phyloP scores from a whole-genome alignment of 1,140 invertebrate species.

The Hirudo medicinalis region DNA sequence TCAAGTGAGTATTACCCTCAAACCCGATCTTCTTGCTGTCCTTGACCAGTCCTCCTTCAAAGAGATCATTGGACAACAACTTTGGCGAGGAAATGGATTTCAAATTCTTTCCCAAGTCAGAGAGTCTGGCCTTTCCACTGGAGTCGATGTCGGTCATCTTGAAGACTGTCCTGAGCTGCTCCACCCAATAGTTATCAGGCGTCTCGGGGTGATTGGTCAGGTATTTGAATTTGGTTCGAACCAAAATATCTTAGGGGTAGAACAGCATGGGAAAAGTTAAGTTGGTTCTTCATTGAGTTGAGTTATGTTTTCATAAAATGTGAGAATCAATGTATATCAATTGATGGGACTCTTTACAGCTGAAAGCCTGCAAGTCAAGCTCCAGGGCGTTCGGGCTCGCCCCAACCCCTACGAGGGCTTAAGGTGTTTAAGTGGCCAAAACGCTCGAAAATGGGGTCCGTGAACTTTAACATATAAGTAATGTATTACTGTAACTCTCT shows the following conservation, averaged over 20 bases:
- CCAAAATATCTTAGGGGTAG: neutral
- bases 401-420: too few relatives aligned
- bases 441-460: too few relatives aligned
- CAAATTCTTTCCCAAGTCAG: neutral
- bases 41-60: neutral
- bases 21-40: neutral
- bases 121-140: neutral
- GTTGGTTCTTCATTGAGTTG: neutral
- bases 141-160: slow-evolving; percentile 3
- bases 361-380: too few relatives aligned
- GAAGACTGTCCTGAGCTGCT: slow-evolving; percentile 4
- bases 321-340: too few relatives aligned
- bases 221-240: slow-evolving; percentile 4
- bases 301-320: too few relatives aligned
- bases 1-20: neutral
- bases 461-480: too few relatives aligned
- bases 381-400: too few relatives aligned
- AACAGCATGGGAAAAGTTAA: neutral
- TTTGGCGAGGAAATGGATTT: neutral
- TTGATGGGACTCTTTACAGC: too few relatives aligned
- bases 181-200: neutral
- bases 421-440: too few relatives aligned
- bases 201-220: neutral
- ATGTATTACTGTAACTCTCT: too few relatives aligned
- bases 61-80: neutral